A percentile compares a stretch with the other conserved stretches of the same genome.
Evolutionary conservation across 2,888 invertebrate genomes (phyloP).

Genomic region (Drosophila mettleri): DNA sequence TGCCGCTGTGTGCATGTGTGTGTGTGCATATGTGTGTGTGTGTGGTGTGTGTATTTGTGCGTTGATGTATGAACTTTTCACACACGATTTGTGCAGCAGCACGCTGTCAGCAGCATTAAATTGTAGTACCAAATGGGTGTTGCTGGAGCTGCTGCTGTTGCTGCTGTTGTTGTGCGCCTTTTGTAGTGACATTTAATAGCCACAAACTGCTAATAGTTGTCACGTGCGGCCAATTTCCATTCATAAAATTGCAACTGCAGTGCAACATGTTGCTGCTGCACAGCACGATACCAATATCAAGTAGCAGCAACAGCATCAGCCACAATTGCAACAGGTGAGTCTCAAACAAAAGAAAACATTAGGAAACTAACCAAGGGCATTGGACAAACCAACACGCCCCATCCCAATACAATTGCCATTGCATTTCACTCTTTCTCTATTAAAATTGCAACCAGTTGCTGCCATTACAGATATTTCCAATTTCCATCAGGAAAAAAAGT

Average conservation of each 20-base stretch:
- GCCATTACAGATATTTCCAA: conserved; percentile 58
- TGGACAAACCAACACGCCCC: background rate
- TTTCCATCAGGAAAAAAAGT: conserved; percentile 48
- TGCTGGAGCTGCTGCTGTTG: conserved; percentile 2
- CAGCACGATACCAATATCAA: conserved; percentile 11
- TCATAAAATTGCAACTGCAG: conserved; percentile 64
- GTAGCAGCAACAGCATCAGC: conserved; percentile 13
- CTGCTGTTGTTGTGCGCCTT: conserved; percentile 24
- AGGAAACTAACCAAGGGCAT: background rate
- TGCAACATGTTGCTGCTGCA: conserved; percentile 55
- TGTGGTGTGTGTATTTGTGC: conserved; percentile 35
- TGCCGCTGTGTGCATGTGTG: conserved; percentile 28
- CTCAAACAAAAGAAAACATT: conserved; percentile 16
- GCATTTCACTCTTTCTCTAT: background rate
- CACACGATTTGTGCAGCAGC: conserved; percentile 70
- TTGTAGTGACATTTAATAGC: conserved; percentile 73
- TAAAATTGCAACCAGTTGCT: conserved; percentile 1
- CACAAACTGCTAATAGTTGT: conserved; percentile 73
- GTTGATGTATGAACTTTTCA: conserved; percentile 72
- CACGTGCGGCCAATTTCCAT: conserved; percentile 73
- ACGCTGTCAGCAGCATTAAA: conserved; percentile 46
- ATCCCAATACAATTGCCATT: background rate
- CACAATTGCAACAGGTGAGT: conserved; percentile 35
- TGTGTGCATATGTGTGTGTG: conserved; percentile 24
- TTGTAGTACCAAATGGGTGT: conserved; percentile 27